These are phyloP conservation scores for Meta bourneti DNA, from an alignment of 2,888 invertebrate genomes.

Conservation along the genomic window DNA sequence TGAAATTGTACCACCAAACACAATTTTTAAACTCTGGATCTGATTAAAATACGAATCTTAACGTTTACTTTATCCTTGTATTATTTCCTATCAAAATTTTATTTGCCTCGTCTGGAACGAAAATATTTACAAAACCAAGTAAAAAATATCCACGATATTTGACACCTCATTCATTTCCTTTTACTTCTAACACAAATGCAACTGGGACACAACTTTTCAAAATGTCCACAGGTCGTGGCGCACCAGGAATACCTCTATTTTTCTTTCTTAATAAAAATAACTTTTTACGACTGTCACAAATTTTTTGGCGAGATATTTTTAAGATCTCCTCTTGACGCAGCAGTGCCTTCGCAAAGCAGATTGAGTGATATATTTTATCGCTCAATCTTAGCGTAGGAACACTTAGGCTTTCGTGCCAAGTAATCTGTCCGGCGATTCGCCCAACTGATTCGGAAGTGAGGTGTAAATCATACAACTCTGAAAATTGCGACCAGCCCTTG, in stretches of 20 bases:
- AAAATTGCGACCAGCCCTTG: neutral
- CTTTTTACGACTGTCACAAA: conserved; percentile 32
- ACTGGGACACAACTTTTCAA: neutral
- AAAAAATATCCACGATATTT: too few relatives aligned
- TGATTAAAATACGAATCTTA: too few relatives aligned
- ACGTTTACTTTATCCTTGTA: too few relatives aligned
- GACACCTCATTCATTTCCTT: neutral
- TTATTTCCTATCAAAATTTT: too few relatives aligned
- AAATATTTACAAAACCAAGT: too few relatives aligned
- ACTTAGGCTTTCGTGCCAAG: conserved; percentile 18
- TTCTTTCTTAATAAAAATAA: conserved; percentile 16
- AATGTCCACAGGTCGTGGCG: neutral
- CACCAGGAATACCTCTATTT: neutral
- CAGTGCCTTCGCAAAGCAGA: neutral
- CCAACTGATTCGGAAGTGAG: neutral
- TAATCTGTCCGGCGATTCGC: neutral
- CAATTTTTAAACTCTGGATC: too few relatives aligned
- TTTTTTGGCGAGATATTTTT: conserved; percentile 22
- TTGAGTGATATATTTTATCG: conserved; percentile 42
- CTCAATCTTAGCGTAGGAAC: conserved; percentile 19
- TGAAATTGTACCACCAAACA: too few relatives aligned
- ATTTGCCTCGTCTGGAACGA: too few relatives aligned
- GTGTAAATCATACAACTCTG: conserved; percentile 35
- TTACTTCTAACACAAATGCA: neutral
- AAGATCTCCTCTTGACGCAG: neutral